These are phyloP conservation scores for Brachypodius melanocephalos DNA, from an alignment of 2,113 vertebrate species.

Conservation along the genomic window DNA sequence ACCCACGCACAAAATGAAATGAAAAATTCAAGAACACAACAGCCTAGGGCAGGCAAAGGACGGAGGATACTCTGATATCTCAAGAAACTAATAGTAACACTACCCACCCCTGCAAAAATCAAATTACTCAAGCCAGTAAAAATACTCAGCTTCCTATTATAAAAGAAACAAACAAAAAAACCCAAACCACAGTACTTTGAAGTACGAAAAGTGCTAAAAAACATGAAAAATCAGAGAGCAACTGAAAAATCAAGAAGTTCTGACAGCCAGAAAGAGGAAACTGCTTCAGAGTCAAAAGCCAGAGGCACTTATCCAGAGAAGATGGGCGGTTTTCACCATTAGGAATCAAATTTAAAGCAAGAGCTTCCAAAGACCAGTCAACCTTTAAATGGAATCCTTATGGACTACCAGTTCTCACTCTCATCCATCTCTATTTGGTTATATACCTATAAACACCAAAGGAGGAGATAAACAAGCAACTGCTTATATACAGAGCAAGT, in stretches of 20 bases:
- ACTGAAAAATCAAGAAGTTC: neutral
- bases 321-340: rapidly evolving
- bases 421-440: neutral
- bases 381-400: neutral
- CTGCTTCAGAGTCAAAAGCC: neutral
- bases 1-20: neutral
- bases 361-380: neutral
- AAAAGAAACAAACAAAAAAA: neutral
- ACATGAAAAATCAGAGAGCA: neutral
- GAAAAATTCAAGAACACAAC: neutral
- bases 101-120: neutral
- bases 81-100: neutral
- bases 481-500: neutral
- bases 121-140: neutral
- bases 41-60: neutral
- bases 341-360: neutral
- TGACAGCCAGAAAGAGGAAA: neutral
- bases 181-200: neutral
- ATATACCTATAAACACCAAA: neutral
- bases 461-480: neutral
- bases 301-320: neutral
- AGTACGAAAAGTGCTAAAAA: neutral
- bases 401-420: neutral
- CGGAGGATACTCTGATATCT: neutral
- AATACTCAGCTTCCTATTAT: neutral